These are phyloP conservation scores for Octodonta nipae DNA, from an alignment of 2,888 invertebrate genomes.

Conservation along the genomic window DNA sequence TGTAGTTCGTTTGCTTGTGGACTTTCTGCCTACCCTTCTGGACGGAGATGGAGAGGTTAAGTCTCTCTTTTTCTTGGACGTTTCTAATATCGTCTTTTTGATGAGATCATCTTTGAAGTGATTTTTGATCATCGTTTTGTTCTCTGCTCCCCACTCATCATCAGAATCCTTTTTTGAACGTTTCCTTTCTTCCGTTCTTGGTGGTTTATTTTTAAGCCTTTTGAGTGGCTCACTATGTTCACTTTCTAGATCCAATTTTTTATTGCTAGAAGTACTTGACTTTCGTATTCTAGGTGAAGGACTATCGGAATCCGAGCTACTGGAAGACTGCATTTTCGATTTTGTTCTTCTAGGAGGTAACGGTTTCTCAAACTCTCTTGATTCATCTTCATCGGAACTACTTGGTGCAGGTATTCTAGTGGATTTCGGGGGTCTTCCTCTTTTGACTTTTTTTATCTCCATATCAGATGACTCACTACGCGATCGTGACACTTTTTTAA, in stretches of 20 bases:
- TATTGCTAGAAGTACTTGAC: conserved; percentile 11
- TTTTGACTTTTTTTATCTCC: conserved; percentile 21
- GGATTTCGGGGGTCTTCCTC: conserved; percentile 29
- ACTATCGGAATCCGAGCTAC: conserved; percentile 22
- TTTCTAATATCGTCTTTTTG: conserved; percentile 17
- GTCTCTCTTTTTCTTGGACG: conserved; percentile 25
- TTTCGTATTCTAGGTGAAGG: conserved; percentile 13
- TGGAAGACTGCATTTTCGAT: conserved; percentile 19
- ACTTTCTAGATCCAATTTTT: conserved; percentile 16
- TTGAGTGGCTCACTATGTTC: conserved; percentile 16
- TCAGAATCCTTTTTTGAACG: conserved; percentile 21
- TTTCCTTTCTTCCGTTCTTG: conserved; percentile 18
- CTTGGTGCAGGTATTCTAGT: conserved; percentile 17
- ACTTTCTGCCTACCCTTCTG: conserved; percentile 33
- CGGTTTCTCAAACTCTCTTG: conserved; percentile 22
- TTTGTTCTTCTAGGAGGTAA: conserved; percentile 24
- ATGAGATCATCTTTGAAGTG: conserved; percentile 19
- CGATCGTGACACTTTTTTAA: conserved; percentile 17
- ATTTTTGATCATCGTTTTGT: conserved; percentile 26
- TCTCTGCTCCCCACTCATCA: conserved; percentile 29
- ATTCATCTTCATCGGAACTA: conserved; percentile 33
- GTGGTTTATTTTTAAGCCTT: conserved; percentile 18
- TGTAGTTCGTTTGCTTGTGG: conserved; percentile 14
- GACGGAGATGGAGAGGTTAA: conserved; percentile 25
- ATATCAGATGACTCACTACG: conserved; percentile 22